These are phyloP conservation scores for Acleris cristana DNA, from an alignment of 2,888 invertebrate genomes.

Conservation along the genomic window DNA sequence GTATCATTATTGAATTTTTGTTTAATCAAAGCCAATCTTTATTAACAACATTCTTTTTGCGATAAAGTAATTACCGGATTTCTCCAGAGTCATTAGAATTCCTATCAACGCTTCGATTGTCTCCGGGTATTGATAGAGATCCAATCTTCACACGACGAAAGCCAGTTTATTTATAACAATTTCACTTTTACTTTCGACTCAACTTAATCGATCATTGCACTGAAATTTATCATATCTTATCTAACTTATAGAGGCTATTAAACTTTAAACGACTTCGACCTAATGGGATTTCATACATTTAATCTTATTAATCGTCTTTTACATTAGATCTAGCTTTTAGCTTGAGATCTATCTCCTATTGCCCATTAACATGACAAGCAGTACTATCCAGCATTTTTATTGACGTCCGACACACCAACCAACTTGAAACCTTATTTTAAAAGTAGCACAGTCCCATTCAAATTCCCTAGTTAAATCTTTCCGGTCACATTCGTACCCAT, in stretches of 20 bases:
- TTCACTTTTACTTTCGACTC: constrained; percentile 35
- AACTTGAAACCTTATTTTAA: constrained; percentile 11
- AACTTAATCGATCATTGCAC: constrained; percentile 9
- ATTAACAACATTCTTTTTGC: constrained; percentile 15
- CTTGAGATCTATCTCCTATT: constrained; percentile 14
- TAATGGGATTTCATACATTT: not conserved
- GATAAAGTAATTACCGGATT: constrained; percentile 32
- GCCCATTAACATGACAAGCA: constrained; percentile 26
- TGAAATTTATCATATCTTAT: constrained; percentile 2
- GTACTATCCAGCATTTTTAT: constrained; percentile 29
- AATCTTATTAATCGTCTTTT: constrained; percentile 24
- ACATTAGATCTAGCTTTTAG: constrained; percentile 16
- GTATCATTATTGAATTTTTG: not conserved
- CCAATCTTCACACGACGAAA: constrained; percentile 28
- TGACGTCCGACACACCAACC: not conserved
- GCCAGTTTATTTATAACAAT: constrained; percentile 17
- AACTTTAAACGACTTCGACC: constrained; percentile 5
- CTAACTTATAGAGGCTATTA: not conserved
- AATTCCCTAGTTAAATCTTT: not conserved
- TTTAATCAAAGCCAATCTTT: not conserved
- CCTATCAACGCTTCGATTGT: constrained; percentile 53
- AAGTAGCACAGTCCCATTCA: not conserved
- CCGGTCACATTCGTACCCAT: constrained; percentile 18
- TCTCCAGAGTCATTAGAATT: constrained; percentile 54
- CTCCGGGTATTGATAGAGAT: constrained; percentile 34